Evolutionary conservation across 2,113 vertebrate genomes (phyloP).

Genomic region (Ptilorrhoa leucosticta): DNA sequence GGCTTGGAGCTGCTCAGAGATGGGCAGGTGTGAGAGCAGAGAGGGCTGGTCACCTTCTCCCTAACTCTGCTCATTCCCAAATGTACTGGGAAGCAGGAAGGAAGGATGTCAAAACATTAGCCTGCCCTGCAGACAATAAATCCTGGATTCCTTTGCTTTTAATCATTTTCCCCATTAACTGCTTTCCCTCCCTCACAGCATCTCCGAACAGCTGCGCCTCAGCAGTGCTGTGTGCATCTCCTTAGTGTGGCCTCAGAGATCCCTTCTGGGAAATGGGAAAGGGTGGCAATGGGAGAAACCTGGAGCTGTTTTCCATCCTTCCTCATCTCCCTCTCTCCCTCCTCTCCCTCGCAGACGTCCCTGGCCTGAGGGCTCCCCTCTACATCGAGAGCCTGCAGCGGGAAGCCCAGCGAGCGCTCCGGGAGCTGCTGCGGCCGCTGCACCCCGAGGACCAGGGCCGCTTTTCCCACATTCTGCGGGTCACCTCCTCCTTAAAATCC

Average conservation of each 20-base stretch:
- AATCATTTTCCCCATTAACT: background rate
- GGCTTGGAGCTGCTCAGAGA: background rate
- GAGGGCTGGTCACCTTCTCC: background rate
- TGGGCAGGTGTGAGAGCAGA: background rate
- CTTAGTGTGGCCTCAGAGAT: accelerated
- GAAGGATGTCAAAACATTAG: background rate
- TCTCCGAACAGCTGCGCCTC: accelerated
- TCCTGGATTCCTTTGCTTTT: background rate
- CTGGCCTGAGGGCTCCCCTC: conserved; percentile 74
- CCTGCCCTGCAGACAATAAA: background rate
- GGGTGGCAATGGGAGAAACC: background rate
- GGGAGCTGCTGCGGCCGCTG: conserved; percentile 79
- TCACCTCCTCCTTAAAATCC: conserved; percentile 76
- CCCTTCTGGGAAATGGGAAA: background rate
- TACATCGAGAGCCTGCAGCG: conserved; percentile 82
- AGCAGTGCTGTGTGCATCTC: accelerated
- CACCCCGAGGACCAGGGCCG: conserved; percentile 73
- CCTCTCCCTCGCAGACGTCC: conserved; percentile 73
- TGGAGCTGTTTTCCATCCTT: background rate
- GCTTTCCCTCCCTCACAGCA: background rate
- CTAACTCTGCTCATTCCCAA: accelerated
- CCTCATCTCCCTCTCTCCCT: background rate
- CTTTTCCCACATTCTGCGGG: conserved; percentile 79
- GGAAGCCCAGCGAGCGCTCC: conserved; percentile 85
- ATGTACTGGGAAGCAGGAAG: accelerated